These are phyloP conservation scores for Drosophila nigrodunni DNA, from an alignment of 1,140 invertebrate species.

Conservation along the genomic window DNA sequence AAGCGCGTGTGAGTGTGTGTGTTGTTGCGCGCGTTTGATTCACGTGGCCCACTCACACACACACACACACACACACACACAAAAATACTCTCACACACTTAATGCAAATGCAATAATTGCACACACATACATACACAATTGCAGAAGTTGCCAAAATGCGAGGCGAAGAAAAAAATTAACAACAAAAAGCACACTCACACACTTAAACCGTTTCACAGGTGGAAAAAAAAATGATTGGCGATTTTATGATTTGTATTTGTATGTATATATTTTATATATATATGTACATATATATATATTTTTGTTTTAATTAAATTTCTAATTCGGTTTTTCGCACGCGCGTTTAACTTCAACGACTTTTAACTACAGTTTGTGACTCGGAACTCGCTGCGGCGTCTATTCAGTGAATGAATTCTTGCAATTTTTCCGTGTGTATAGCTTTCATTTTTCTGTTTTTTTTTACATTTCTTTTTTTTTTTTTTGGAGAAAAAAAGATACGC, in stretches of 20 bases:
- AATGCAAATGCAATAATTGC: slow-evolving; percentile 44
- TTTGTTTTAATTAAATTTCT: slow-evolving; percentile 1
- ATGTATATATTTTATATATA: slow-evolving; percentile 2
- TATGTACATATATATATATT: slow-evolving; percentile 13
- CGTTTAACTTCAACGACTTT: slow-evolving; percentile 37
- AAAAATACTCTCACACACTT: slow-evolving; percentile 2
- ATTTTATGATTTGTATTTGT: slow-evolving; percentile 12
- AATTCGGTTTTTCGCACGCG: slow-evolving; percentile 19
- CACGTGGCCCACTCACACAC: slow-evolving; percentile 65
- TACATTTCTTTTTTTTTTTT: slow-evolving; percentile 19
- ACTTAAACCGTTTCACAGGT: slow-evolving; percentile 31
- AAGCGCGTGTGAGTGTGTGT: slow-evolving; percentile 24
- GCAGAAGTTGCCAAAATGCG: slow-evolving; percentile 8
- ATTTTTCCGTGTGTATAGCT: slow-evolving; percentile 83
- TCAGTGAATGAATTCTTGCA: slow-evolving; percentile 75
- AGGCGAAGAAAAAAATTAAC: slow-evolving; percentile 8
- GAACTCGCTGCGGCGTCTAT: slow-evolving; percentile 67
- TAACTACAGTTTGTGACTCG: slow-evolving; percentile 34
- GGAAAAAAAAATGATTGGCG: slow-evolving; percentile 20
- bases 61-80: slow-evolving; percentile 7
- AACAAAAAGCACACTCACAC: slow-evolving; percentile 14
- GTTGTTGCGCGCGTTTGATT: slow-evolving; percentile 76
- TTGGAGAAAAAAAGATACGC: slow-evolving; percentile 47
- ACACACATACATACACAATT: slow-evolving; percentile 13
- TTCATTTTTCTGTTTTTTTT: slow-evolving; percentile 59